phyloP scores from a whole-genome alignment of 2,888 invertebrate genomes.

The Vanessa cardui region DNA sequence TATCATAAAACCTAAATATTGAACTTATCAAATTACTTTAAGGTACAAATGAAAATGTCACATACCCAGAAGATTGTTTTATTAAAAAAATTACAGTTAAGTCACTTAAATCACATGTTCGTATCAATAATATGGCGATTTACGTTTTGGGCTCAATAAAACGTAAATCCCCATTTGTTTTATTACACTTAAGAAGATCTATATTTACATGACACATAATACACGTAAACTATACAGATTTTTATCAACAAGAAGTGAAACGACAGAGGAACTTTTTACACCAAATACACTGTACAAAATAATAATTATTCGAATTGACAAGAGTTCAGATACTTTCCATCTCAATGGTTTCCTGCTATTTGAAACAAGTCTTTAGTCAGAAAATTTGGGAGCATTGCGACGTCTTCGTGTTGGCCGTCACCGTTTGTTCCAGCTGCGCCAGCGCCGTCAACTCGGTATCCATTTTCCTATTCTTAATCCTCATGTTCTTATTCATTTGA shows the following conservation, averaged over 20 bases:
- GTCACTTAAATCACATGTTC: slow-evolving; percentile 33
- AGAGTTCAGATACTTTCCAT: slow-evolving; percentile 68
- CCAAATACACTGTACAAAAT: slow-evolving; percentile 46
- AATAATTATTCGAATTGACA: slow-evolving; percentile 55
- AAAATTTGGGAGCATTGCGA: slow-evolving; percentile 82
- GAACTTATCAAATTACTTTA: background rate
- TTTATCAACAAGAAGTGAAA: slow-evolving; percentile 41
- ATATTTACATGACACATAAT: slow-evolving; percentile 40
- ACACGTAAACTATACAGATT: slow-evolving; percentile 41
- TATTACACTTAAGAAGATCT: slow-evolving; percentile 32
- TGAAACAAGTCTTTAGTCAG: slow-evolving; percentile 79
- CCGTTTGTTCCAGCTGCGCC: slow-evolving; percentile 74
- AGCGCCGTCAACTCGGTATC: slow-evolving; percentile 74
- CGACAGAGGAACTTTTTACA: slow-evolving; percentile 67
- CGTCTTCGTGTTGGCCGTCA: slow-evolving; percentile 72
- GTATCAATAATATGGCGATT: slow-evolving; percentile 44
- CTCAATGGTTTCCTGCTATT: slow-evolving; percentile 74
- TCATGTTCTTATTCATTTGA: slow-evolving; percentile 59
- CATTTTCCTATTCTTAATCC: slow-evolving; percentile 70
- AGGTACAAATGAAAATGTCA: slow-evolving; percentile 17
- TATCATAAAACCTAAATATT: no score
- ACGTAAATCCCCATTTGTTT: slow-evolving; percentile 65
- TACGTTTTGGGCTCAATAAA: slow-evolving; percentile 79
- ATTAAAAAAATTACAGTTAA: slow-evolving; percentile 48
- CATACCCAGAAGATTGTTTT: slow-evolving; percentile 48